These are phyloP conservation scores for Vespertilio murinus DNA, from an alignment of 2,797 vertebrate genomes.

Conservation along the genomic window DNA sequence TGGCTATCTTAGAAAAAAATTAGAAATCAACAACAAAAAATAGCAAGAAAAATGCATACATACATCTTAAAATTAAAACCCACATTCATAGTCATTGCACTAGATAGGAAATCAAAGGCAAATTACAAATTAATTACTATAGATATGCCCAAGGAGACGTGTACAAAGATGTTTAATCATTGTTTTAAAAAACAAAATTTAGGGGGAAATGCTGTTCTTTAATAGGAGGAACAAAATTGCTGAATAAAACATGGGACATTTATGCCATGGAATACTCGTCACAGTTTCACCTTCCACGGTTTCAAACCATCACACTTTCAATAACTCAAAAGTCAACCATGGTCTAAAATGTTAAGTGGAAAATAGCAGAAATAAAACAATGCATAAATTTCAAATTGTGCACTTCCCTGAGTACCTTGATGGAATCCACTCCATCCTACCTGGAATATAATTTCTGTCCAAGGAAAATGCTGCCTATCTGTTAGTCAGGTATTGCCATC, in stretches of 20 bases:
- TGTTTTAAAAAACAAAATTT: slow-evolving; percentile 19
- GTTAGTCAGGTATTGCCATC: background rate
- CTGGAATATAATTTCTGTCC: background rate
- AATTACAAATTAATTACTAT: background rate
- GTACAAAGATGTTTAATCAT: background rate
- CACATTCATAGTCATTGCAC: background rate
- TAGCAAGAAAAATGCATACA: background rate
- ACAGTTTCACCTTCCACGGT: background rate
- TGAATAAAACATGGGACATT: background rate
- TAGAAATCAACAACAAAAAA: background rate
- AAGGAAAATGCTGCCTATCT: no score
- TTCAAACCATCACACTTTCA: background rate
- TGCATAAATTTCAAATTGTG: background rate
- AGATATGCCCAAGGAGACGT: background rate
- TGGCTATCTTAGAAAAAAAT: background rate
- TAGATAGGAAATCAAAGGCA: slow-evolving; percentile 2
- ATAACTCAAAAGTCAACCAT: background rate
- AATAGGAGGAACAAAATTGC: background rate
- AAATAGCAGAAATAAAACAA: background rate
- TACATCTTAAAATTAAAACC: background rate
- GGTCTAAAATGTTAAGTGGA: background rate
- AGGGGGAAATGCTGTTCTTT: background rate
- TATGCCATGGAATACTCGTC: background rate
- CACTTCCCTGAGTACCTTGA: background rate
- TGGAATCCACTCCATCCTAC: background rate